Base-by-base conservation (phyloP, 2,797 vertebrate genomes). In the Semaprochilodus insignis region DNA sequence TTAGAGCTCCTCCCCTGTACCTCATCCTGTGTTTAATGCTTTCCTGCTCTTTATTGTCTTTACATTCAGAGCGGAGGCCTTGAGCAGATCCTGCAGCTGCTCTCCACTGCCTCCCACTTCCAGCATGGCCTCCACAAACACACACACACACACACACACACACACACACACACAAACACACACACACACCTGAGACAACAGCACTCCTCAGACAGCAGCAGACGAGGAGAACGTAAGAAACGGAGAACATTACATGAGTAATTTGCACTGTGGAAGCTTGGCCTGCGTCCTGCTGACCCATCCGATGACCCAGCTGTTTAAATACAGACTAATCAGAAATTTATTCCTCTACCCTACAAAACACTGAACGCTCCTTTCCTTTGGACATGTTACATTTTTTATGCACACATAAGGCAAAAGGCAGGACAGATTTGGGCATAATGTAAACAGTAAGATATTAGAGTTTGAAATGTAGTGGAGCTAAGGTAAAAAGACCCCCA, bases 21-120 rank as follows among this genome's bases (percentile, higher is more conserved):
- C 25, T 66, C 78, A 81, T 78, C 83, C 80, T 73, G 67, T 74
- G 25, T 57, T 10, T 27, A 19, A 31, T 21, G 55, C 52, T 79
- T 83, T 88, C 77, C 82, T 84, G 78, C 31, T 16, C 79, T 36
- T 81, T 77, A 85, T 85, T 85, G 73, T 84, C 52, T 76, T 71
- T 78, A 77, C 63, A 69, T 81, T 78, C 66, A 69, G 48, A 15
- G 51, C 55, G 4, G 40, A 83, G 78, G 60, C 81, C 83, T 78
- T 73, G 67, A 83, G 60, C 31, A 66, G 59, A 66, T 73, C 62
- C 62, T 62, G 51, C 70, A 78, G 75, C 83, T 81, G 83, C 25
- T 77, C 48, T 67, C 59, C 40, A 44, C 44, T 54, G 73, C 54
- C 55, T 17, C 71, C 71, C 63, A 55, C 60, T 74, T 81, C 48